Conservation (phyloP, 2,888 invertebrate genomes). For the Flexamia atlantica region DNA sequence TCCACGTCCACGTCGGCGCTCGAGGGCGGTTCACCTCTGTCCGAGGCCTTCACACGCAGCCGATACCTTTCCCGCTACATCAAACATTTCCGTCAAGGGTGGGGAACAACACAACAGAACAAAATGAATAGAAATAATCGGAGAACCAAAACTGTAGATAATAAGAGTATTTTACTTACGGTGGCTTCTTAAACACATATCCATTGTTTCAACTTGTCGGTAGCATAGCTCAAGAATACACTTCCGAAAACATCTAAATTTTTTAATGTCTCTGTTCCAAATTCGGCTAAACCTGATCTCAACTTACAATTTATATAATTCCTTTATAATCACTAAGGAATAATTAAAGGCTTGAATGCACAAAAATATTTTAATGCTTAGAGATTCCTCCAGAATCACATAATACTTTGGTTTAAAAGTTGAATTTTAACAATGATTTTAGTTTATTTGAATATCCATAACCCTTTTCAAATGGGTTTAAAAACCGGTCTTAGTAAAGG, state of each 20-base stretch:
- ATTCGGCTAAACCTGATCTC: not conserved
- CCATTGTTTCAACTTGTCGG: conserved; percentile 45
- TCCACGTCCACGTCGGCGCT: conserved; percentile 98
- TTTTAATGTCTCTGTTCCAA: conserved; percentile 1
- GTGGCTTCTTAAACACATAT: conserved; percentile 46
- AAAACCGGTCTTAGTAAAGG: too few species aligned
- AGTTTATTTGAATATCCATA: too few species aligned
- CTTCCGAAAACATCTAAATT: not conserved
- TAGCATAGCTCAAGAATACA: conserved; percentile 66
- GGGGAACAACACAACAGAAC: conserved; percentile 67
- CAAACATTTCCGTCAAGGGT: conserved; percentile 70
- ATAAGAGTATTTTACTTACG: conserved; percentile 73
- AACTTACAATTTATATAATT: too few species aligned
- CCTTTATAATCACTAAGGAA: too few species aligned
- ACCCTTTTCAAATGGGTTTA: too few species aligned
- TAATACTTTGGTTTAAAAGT: too few species aligned
- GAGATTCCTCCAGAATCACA: too few species aligned
- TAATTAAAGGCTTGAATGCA: too few species aligned
- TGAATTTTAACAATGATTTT: too few species aligned
- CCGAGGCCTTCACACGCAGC: conserved; percentile 97
- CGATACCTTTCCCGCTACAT: conserved; percentile 96
- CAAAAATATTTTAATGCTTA: too few species aligned
- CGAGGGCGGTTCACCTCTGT: conserved; percentile 94
- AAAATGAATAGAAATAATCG: conserved; percentile 74
- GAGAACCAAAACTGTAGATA: conserved; percentile 68